A percentile compares a stretch with the other conserved stretches of the same genome.
Evolutionary conservation across 53 echinoderm and acorn worm species (phyloP).

Genomic region (Holothuria scabra): DNA sequence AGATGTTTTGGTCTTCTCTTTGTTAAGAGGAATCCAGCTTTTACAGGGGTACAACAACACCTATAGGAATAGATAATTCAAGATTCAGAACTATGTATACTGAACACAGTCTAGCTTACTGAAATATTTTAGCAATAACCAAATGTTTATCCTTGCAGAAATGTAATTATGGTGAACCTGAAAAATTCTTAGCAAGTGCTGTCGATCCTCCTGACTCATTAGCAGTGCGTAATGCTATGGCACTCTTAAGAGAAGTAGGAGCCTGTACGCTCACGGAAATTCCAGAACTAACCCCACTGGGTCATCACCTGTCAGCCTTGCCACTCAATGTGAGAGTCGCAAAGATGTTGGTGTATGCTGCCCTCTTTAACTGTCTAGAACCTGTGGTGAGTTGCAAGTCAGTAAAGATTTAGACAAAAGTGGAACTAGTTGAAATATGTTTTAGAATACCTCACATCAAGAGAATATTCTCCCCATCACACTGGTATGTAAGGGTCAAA

Average conservation of each 20-base stretch:
- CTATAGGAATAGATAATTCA: no score
- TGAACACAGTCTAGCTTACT: background rate
- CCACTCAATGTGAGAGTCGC: conserved; percentile 94
- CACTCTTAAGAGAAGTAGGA: conserved; percentile 82
- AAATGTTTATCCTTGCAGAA: conserved; percentile 59
- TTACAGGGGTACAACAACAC: no score
- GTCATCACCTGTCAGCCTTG: conserved; percentile 85
- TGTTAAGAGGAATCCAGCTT: no score
- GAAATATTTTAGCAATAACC: no score
- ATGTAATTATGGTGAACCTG: conserved; percentile 86
- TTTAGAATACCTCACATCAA: no score
- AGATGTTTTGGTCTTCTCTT: no score
- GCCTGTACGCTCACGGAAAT: conserved; percentile 67
- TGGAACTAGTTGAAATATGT: no score
- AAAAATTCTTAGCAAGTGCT: conserved; percentile 76
- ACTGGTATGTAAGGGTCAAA: no score
- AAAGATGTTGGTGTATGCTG: conserved; percentile 95
- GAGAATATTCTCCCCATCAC: no score
- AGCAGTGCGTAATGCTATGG: conserved; percentile 82
- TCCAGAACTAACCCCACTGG: conserved; percentile 84
- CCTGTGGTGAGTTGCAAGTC: conserved; percentile 71
- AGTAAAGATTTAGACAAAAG: no score
- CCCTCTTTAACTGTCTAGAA: conserved; percentile 93
- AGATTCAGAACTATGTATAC: no score
- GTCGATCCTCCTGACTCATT: conserved; percentile 79